These are phyloP conservation scores for Gallinago solitaria DNA, from an alignment of 2,797 vertebrate species.

Conservation along the genomic window DNA sequence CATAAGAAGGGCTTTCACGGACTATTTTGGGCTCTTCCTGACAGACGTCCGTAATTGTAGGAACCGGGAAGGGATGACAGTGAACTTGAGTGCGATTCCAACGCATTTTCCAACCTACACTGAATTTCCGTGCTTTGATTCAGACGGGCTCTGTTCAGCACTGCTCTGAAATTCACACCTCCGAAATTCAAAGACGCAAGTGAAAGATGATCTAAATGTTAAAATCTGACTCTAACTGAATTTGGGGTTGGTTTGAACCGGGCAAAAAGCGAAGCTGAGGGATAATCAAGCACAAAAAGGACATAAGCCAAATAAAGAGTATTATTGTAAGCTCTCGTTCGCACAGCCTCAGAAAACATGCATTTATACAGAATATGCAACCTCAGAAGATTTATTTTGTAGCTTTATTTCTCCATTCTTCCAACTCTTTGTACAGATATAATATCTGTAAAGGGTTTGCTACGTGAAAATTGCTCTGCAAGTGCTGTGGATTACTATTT, in stretches of 20 bases:
- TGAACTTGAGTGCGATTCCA: neutral
- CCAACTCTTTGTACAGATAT: neutral
- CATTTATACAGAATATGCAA: neutral
- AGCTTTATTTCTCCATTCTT: neutral
- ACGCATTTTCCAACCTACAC: neutral
- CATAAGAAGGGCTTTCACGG: constrained; percentile 56
- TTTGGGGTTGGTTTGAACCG: neutral
- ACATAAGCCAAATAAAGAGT: neutral
- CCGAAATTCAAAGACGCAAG: neutral
- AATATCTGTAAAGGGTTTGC: neutral
- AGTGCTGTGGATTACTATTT: neutral
- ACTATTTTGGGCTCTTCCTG: constrained; percentile 38
- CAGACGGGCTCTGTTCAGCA: neutral
- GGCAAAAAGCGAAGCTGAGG: neutral
- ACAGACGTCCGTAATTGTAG: neutral
- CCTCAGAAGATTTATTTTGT: neutral
- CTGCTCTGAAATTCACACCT: neutral
- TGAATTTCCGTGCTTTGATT: neutral
- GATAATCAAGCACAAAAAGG: neutral
- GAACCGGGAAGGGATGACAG: neutral
- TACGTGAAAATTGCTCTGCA: neutral
- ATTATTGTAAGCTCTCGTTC: neutral
- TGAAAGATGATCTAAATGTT: neutral
- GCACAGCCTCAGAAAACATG: neutral
- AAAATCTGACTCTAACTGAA: neutral